Evolutionary conservation across 1,140 invertebrate species (phyloP).

Genomic region (Lepidurus packardi): DNA sequence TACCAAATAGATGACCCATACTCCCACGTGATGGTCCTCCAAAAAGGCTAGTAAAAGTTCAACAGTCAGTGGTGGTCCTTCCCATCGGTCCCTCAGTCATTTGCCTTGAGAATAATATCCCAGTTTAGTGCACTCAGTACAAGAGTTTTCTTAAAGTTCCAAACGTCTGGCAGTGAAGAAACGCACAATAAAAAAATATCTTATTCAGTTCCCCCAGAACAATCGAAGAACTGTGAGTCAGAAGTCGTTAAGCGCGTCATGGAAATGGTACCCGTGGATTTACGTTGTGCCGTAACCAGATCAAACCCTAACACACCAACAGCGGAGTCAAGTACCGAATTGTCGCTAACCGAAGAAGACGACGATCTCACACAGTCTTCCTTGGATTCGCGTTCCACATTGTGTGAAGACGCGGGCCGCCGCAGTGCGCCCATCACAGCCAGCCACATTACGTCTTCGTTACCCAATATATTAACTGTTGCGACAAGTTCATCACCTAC

Average conservation of each 20-base stretch:
- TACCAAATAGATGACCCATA: constrained; percentile 2
- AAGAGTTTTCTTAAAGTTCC: too few species aligned
- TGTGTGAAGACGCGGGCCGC: not conserved
- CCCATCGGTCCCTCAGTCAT: not conserved
- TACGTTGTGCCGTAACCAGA: not conserved
- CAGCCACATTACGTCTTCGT: not conserved
- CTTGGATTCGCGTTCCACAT: not conserved
- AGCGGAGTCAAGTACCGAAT: not conserved
- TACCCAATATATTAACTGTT: too few species aligned
- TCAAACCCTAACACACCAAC: not conserved
- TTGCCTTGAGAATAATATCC: too few species aligned
- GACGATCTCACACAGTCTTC: constrained; percentile 5
- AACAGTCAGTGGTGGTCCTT: not conserved
- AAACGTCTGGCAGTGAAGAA: too few species aligned
- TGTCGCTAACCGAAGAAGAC: not conserved
- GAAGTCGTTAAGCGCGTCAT: not conserved
- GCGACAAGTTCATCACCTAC: not conserved
- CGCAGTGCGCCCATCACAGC: not conserved
- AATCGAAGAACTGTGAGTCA: not conserved
- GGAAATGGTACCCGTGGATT: constrained; percentile 21
- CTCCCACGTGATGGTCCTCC: constrained; percentile 10
- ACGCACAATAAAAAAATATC: too few species aligned
- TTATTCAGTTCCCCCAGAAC: too few species aligned
- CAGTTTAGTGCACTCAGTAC: too few species aligned
- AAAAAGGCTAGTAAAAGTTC: not conserved